Conservation (phyloP, 2,113 vertebrate genomes). For the Heterotilapia buettikoferi region DNA sequence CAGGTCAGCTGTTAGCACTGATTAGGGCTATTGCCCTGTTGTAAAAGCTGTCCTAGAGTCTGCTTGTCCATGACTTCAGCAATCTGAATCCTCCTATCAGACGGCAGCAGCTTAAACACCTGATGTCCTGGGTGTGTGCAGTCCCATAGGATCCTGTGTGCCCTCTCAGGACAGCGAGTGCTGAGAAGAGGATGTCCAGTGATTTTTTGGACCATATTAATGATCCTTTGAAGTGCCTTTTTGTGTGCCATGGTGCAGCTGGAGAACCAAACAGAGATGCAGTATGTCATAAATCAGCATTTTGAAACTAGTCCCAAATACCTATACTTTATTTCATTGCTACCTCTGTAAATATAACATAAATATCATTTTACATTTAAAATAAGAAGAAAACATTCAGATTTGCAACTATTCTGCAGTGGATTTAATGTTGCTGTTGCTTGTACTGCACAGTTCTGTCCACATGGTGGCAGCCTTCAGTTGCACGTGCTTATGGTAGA, state of each 20-base stretch:
- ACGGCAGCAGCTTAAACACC: neutral
- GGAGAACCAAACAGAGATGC: neutral
- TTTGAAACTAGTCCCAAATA: neutral
- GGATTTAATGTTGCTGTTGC: neutral
- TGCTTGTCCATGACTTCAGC: neutral
- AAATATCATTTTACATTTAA: neutral
- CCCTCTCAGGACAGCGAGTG: neutral
- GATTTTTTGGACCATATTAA: neutral
- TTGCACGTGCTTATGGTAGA: neutral
- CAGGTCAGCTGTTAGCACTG: neutral
- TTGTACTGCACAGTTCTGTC: neutral
- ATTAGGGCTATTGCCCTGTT: neutral
- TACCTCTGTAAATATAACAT: neutral
- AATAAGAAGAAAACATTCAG: neutral
- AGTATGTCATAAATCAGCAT: neutral
- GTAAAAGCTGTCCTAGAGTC: neutral
- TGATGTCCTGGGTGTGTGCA: neutral
- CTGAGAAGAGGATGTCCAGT: neutral
- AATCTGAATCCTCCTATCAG: neutral
- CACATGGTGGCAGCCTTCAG: slow-evolving; percentile 32
- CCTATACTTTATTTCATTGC: neutral
- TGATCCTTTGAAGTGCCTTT: neutral
- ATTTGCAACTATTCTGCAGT: neutral
- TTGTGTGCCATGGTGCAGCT: neutral
- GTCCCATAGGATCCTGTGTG: accelerated